phyloP scores from a whole-genome alignment of 2,888 invertebrate species.

The Papilio protenor region DNA sequence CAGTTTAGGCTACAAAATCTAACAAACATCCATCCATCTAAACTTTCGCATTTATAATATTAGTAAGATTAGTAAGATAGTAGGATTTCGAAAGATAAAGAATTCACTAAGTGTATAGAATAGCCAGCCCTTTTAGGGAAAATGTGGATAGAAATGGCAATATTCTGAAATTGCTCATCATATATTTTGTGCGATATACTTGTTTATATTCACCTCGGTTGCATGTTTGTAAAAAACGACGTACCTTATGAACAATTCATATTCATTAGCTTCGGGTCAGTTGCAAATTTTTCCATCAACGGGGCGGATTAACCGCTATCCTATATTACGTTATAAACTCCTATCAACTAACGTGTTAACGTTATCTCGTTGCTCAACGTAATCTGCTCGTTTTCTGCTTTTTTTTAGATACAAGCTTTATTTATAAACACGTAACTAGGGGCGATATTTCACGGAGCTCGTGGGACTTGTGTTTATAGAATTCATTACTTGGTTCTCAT shows the following conservation, averaged over 20 bases:
- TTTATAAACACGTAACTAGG: conserved; percentile 2
- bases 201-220: neutral
- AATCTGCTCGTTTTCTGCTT: conserved; percentile 39
- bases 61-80: no score
- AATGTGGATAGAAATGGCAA: neutral
- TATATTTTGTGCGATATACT: neutral
- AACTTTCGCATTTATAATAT: no score
- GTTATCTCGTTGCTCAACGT: conserved; percentile 48
- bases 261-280: conserved; percentile 49
- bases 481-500: conserved; percentile 21
- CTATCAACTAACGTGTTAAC: conserved; percentile 50
- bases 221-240: neutral
- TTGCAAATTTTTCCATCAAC: conserved; percentile 55
- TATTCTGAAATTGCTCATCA: neutral
- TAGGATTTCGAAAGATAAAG: no score
- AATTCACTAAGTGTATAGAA: no score
- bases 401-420: conserved; percentile 23
- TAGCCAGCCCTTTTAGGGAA: no score
- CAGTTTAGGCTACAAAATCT: no score
- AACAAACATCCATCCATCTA: no score
- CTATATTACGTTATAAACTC: conserved; percentile 50
- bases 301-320: conserved; percentile 50
- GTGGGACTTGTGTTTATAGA: conserved; percentile 13
- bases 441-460: conserved; percentile 8
- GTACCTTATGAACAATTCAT: conserved; percentile 26